Percentiles rank a stretch among this genome's conserved stretches.
Conservation (phyloP, 2,113 vertebrate genomes). For the Dipodomys merriami region DNA sequence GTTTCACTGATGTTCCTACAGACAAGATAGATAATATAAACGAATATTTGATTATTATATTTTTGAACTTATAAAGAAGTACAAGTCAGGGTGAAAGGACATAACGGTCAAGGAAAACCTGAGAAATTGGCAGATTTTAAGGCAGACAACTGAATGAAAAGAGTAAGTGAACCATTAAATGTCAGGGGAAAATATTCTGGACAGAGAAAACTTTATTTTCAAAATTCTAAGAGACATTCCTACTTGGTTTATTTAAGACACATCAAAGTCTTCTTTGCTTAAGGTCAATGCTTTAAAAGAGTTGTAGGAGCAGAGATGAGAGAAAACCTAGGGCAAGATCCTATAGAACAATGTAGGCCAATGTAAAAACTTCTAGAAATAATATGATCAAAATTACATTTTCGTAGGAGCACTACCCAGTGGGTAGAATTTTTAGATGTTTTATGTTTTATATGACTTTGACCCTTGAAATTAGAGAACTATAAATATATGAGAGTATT, state of each 20-base stretch:
- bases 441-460: background rate
- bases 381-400: conserved; percentile 59
- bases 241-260: conserved; percentile 34
- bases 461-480: background rate
- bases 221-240: conserved; percentile 16
- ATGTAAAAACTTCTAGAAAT: conserved; percentile 23
- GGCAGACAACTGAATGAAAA: conserved; percentile 35
- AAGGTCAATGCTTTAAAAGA: conserved; percentile 56
- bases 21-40: background rate
- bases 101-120: background rate
- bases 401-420: conserved; percentile 13
- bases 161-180: background rate
- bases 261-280: conserved; percentile 35
- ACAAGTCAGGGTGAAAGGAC: background rate
- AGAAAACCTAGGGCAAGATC: conserved; percentile 58
- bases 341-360: conserved; percentile 35
- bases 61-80: background rate
- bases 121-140: conserved; percentile 8
- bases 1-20: background rate
- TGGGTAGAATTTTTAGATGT: background rate
- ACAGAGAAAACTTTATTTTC: conserved; percentile 32
- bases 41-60: background rate
- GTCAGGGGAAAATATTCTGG: background rate
- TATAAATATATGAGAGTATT: background rate
- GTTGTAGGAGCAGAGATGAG: conserved; percentile 32